These are phyloP conservation scores for Pseudanteris insignis DNA, from an alignment of 2,888 invertebrate species.

Conservation along the genomic window DNA sequence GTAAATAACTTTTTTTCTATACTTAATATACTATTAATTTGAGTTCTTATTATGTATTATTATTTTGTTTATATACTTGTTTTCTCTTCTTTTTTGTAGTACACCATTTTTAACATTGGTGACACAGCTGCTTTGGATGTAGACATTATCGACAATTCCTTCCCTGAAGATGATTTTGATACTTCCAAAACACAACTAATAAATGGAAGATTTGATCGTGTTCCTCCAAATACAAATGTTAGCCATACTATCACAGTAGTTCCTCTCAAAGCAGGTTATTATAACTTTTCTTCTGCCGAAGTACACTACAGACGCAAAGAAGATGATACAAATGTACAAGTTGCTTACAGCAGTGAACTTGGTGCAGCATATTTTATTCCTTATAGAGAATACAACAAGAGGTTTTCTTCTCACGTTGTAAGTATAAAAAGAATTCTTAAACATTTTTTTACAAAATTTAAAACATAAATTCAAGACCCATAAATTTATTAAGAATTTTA, in stretches of 20 bases:
- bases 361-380: conserved; percentile 96
- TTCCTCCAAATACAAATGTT: conserved; percentile 92
- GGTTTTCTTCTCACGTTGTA: conserved; percentile 94
- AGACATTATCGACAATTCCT: conserved; percentile 87
- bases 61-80: background rate
- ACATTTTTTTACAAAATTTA: background rate
- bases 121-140: conserved; percentile 90
- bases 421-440: too few species aligned
- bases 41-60: background rate
- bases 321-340: conserved; percentile 76
- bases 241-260: conserved; percentile 92
- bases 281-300: conserved; percentile 97
- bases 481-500: too few species aligned
- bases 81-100: conserved; percentile 66
- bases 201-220: conserved; percentile 83
- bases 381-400: conserved; percentile 91
- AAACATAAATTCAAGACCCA: too few species aligned
- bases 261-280: conserved; percentile 90
- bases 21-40: background rate
- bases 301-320: conserved; percentile 87
- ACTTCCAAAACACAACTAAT: conserved; percentile 83
- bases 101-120: conserved; percentile 93
- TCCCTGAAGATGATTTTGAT: conserved; percentile 92
- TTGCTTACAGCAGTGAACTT: conserved; percentile 83
- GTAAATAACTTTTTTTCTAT: conserved; percentile 58